Evolutionary conservation across 2,797 vertebrate genomes (phyloP), one percentile per base, ranked within the genome.

Genomic region (Tragelaphus eurycerus): DNA sequence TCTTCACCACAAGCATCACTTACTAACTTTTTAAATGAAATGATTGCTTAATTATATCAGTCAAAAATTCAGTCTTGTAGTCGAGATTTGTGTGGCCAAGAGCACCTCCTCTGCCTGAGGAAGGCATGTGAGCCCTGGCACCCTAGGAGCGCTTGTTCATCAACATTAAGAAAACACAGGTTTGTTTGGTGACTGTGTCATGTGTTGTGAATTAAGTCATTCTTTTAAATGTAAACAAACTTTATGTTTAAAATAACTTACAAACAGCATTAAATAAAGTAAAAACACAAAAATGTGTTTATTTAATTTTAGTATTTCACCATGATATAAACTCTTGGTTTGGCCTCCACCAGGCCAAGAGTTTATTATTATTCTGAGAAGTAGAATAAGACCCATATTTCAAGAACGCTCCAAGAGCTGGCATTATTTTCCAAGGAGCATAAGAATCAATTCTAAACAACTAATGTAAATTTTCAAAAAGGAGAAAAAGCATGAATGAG

Each of bases 391-490:
- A 82, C 82, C 64, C 78, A n/a, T 67, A 94, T 96, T 96, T 46
- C 85, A 96, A 96, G 79, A 95, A 96, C 93, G 96, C 59, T 7
- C 94, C 21, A 93, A 89, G 94, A 62, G 55, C 2, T 1, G 79
- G 46, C 91, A 97, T 93, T 97, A 89, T 95, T 98, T 96, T 96
- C 97, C 86, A 81, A 95, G 43, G 19, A 23, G 14, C 88, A 97
- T 59, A 96, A 98, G 91, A 96, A 81, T 54, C 46, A 38, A 48
- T 76, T 98, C 82, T 90, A 52, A 96, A 97, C 93, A 57, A 60
- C 43, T 50, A 92, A 76, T 74, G 86, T 79, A 97, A 81, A 93
- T 15, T 94, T 54, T 86, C 57, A 97, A 90, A 96, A 96, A 97
- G 43, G 60, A 8, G 74, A 19, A 48, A 23, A 23, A 55, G 82